These are phyloP conservation scores for Eufriesea mexicana DNA, from an alignment of 1,140 invertebrate species.

Conservation along the genomic window DNA sequence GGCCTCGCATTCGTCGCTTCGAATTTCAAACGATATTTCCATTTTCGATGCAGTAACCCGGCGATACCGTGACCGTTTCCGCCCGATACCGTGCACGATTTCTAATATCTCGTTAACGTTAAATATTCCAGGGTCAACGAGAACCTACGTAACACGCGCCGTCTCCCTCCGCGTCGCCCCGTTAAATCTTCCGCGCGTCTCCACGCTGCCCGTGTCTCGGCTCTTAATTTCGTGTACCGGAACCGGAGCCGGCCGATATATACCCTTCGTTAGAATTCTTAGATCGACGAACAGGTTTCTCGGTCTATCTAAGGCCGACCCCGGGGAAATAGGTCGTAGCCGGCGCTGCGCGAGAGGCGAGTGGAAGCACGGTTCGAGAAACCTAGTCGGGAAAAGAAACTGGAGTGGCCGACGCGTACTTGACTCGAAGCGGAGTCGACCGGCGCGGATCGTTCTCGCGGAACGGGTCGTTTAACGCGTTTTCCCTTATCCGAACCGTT, in stretches of 20 bases:
- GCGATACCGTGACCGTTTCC: not conserved
- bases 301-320: not conserved
- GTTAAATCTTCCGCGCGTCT: not conserved
- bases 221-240: too few species aligned
- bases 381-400: not conserved
- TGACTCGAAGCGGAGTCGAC: not conserved
- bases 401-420: not conserved
- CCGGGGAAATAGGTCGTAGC: not conserved
- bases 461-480: not conserved
- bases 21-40: conserved; percentile 31
- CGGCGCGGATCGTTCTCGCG: not conserved
- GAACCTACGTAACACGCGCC: not conserved
- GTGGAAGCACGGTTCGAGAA: not conserved
- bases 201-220: too few species aligned
- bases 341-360: not conserved
- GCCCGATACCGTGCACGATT: not conserved
- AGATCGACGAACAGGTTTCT: conserved; percentile 36
- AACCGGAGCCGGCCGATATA: not conserved
- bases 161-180: too few species aligned
- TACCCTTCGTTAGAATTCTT: conserved; percentile 17
- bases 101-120: not conserved
- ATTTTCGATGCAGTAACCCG: conserved; percentile 20
- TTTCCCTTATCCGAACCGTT: not conserved
- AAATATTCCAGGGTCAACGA: not conserved
- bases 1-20: conserved; percentile 15